These are phyloP conservation scores for Oryzias celebensis DNA, from an alignment of 2,113 vertebrate genomes.

Conservation along the genomic window DNA sequence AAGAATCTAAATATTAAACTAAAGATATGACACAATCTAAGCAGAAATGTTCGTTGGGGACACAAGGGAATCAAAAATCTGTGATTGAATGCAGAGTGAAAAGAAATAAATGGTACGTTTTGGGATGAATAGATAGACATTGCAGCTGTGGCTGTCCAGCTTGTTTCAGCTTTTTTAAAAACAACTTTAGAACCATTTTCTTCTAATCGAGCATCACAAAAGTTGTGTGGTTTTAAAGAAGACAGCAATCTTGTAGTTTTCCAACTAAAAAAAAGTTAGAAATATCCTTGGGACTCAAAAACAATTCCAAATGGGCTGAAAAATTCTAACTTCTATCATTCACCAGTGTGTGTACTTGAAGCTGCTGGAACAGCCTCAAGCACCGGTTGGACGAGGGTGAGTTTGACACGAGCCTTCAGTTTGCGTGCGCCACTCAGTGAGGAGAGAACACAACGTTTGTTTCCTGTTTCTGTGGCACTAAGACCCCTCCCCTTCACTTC, in stretches of 20 bases:
- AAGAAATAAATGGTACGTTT: too few species aligned
- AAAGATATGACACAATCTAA: too few species aligned
- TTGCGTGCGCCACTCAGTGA: slow-evolving; percentile 15
- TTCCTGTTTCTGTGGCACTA: slow-evolving; percentile 73
- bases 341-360: slow-evolving; percentile 47
- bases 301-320: neutral
- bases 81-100: too few species aligned
- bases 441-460: slow-evolving; percentile 47
- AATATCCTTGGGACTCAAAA: slow-evolving; percentile 22
- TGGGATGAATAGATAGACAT: too few species aligned
- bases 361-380: slow-evolving; percentile 36
- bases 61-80: too few species aligned
- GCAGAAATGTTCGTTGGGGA: too few species aligned
- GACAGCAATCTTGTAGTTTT: slow-evolving; percentile 5
- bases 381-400: slow-evolving; percentile 28
- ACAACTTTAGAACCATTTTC: neutral
- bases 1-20: too few species aligned
- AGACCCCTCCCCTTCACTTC: slow-evolving; percentile 65
- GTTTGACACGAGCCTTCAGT: slow-evolving; percentile 19
- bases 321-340: slow-evolving; percentile 30
- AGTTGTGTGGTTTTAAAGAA: neutral
- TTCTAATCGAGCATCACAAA: neutral
- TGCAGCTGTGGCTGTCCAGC: neutral
- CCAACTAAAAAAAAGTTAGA: slow-evolving; percentile 16
- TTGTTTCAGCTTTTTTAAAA: slow-evolving; percentile 5